phyloP scores from a whole-genome alignment of 2,113 vertebrate genomes.

The Corapipo altera region DNA sequence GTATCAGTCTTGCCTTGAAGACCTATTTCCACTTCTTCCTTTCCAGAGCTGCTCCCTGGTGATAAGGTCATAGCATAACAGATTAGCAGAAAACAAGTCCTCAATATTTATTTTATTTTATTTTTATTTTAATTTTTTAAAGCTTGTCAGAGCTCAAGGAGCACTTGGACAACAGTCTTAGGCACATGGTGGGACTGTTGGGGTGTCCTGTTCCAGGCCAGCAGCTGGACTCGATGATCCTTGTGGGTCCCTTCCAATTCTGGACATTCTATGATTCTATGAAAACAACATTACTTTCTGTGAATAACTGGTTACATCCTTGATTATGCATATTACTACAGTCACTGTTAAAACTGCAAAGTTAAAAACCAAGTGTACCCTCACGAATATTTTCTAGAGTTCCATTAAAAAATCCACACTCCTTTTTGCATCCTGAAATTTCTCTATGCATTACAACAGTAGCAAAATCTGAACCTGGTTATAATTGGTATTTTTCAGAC shows the following conservation, averaged over 20 bases:
- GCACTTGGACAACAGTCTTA: neutral
- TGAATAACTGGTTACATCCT: neutral
- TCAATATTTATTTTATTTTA: neutral
- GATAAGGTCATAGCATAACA: neutral
- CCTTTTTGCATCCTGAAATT: neutral
- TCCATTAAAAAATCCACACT: neutral
- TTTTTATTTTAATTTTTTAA: neutral
- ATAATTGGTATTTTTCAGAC: neutral
- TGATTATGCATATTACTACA: neutral
- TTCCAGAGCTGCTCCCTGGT: neutral
- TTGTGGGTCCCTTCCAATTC: neutral
- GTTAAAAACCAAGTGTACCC: neutral
- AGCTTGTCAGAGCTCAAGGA: neutral
- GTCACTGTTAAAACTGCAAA: neutral
- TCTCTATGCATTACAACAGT: neutral
- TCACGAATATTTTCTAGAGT: neutral
- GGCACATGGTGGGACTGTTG: neutral
- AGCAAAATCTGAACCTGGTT: neutral
- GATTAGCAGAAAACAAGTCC: neutral
- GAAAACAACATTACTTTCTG: neutral
- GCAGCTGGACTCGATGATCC: neutral
- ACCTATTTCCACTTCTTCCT: neutral
- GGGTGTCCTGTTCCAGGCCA: neutral
- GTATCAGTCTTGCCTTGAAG: neutral
- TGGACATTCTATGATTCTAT: neutral